Evolutionary conservation across 2,113 vertebrate species (phyloP), one percentile per base, ranked within the genome.

Genomic region (Paramormyrops kingsleyae): DNA sequence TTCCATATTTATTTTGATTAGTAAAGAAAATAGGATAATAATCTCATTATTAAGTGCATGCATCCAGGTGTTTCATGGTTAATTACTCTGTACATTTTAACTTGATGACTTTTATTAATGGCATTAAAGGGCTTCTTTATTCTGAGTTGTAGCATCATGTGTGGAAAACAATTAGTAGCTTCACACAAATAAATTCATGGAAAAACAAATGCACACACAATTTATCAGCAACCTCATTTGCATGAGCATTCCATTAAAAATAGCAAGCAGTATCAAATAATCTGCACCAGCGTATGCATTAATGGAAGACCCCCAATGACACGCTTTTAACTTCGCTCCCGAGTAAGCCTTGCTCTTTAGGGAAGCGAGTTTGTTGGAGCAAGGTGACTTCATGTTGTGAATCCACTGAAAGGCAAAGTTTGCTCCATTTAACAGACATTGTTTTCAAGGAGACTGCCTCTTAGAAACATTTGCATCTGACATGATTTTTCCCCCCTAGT

Each of bases 1-100:
- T 91, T 91, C 91, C 90, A 90, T 93, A 93, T 93, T 94, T 92
- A 89, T 49, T 91, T 91, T 89, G 91, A 92, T 92, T 90, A 90
- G 92, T 91, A 93, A 94, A 85, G 91, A 92, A 92, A 92, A 91
- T 77, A 39, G 90, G 92, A 92, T 92, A 93, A 94, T 93, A 53
- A 92, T 90, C 1, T 94, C 91, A 92, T 95, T 94, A 80, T 80
- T 42, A 42, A 80, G 74, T 42, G 17, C 4, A 94, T 89, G 88
- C 88, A n/a, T 87, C 85, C 90, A 89, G 90, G 89, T 92, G 92
- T 92, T 91, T 93, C 87, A 92, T 92, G 94, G 94, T 93, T 93
- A 94, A 94, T 93, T 88, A 87, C 90, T 46, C 52, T 88, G 87
- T 94, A 92, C 93, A 93, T 93, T 80, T 80, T 92, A 92, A 91